Conservation (phyloP, 2,888 invertebrate genomes). For the Agapetus fuscipes region DNA sequence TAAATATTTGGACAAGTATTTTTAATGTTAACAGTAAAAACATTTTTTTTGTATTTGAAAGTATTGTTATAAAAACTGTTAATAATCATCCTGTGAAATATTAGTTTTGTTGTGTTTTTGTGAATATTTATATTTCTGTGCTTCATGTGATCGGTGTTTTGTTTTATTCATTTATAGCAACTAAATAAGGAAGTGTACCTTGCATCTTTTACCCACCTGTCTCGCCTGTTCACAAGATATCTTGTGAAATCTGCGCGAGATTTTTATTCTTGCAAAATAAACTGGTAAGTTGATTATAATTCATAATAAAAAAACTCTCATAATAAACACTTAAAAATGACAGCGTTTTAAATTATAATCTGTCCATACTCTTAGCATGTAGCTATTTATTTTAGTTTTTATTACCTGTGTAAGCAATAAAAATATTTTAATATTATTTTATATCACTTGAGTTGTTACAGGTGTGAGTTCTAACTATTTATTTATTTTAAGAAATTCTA, state of each 20-base stretch:
- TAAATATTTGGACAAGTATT: conserved; percentile 13
- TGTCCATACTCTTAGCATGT: too few relatives aligned
- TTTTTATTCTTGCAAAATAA: conserved; percentile 1
- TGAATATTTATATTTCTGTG: conserved; percentile 5
- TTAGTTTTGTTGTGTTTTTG: background rate
- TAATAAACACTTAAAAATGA: conserved; percentile 7
- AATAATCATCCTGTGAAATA: background rate
- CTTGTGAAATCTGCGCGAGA: conserved; percentile 12
- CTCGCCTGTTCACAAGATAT: background rate
- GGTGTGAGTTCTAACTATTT: too few relatives aligned
- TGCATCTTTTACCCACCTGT: background rate
- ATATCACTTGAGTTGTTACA: too few relatives aligned
- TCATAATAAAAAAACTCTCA: too few relatives aligned
- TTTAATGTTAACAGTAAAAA: too few relatives aligned
- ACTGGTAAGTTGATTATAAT: background rate
- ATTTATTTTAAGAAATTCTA: too few relatives aligned
- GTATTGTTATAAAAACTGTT: too few relatives aligned
- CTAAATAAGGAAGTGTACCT: conserved; percentile 18
- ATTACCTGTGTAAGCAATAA: too few relatives aligned
- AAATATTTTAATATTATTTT: too few relatives aligned
- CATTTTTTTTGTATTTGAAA: background rate
- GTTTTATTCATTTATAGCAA: conserved; percentile 13
- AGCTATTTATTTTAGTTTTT: too few relatives aligned
- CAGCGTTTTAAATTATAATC: conserved; percentile 3
- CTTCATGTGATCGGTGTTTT: conserved; percentile 17